phyloP scores from a whole-genome alignment of 2,888 invertebrate species.

The Trissonchulus sp. region DNA sequence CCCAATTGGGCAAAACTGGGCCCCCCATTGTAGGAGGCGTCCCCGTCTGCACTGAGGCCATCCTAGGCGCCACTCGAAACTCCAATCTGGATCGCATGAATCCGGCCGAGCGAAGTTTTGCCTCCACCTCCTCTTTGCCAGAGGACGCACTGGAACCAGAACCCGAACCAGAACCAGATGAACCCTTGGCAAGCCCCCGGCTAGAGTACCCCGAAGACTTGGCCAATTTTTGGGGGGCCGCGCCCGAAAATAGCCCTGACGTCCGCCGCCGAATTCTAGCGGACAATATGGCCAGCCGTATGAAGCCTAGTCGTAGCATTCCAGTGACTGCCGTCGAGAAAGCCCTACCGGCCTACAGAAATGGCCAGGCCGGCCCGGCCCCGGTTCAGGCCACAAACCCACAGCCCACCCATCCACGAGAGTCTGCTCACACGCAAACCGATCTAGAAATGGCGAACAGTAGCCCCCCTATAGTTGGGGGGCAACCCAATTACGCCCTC shows the following conservation, averaged over 20 bases:
- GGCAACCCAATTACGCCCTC: not conserved
- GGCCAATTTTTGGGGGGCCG: not conserved
- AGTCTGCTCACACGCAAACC: not conserved
- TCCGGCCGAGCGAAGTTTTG: not conserved
- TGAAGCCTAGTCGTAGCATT: conserved; percentile 4
- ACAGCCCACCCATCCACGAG: not conserved
- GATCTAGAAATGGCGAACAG: not conserved
- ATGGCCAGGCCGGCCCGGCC: too few relatives aligned
- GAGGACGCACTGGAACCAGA: not conserved
- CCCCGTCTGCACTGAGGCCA: not conserved
- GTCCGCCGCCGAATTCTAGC: not conserved
- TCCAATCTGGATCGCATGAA: too few relatives aligned
- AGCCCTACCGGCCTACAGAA: too few relatives aligned
- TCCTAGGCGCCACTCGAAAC: not conserved
- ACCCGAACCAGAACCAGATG: too few relatives aligned
- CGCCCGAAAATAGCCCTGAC: not conserved
- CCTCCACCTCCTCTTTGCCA: not conserved
- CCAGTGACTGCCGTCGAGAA: not conserved
- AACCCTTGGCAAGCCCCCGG: too few relatives aligned
- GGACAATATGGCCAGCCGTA: not conserved
- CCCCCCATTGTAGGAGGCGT: not conserved
- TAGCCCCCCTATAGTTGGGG: not conserved
- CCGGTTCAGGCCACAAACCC: not conserved
- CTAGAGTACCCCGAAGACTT: not conserved
- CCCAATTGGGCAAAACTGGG: not conserved